phyloP scores from a whole-genome alignment of 2,888 invertebrate species.

The Drosophila fulvimacula region DNA sequence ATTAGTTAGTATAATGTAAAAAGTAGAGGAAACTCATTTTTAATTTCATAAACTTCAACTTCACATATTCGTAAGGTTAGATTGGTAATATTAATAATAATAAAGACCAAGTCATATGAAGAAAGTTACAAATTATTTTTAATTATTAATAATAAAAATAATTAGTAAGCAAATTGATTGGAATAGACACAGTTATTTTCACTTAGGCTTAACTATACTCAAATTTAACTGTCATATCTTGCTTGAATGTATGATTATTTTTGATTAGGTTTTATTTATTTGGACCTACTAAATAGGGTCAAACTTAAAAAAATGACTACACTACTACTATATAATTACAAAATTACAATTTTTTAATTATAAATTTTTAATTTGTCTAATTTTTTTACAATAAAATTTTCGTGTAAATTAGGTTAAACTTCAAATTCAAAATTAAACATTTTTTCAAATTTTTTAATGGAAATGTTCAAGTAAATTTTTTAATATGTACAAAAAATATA shows the following conservation, averaged over 20 bases:
- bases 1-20: constrained; percentile 20
- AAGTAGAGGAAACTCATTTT: constrained; percentile 15
- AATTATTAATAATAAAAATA: background rate
- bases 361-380: too few species aligned
- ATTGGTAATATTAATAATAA: constrained; percentile 40
- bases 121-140: background rate
- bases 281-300: too few species aligned
- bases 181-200: background rate
- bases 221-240: background rate
- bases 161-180: too few species aligned
- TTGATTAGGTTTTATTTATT: background rate
- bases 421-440: too few species aligned
- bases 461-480: too few species aligned
- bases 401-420: too few species aligned
- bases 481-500: too few species aligned
- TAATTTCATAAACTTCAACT: constrained; percentile 26
- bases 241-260: background rate
- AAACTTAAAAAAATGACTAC: too few species aligned
- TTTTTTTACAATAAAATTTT: too few species aligned
- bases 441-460: too few species aligned
- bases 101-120: constrained; percentile 70
- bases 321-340: too few species aligned
- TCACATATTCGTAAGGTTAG: constrained; percentile 24
- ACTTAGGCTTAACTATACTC: background rate
- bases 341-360: too few species aligned